These are phyloP conservation scores for Prosopocoilus inquinatus DNA, from an alignment of 2,888 invertebrate genomes.

Conservation along the genomic window DNA sequence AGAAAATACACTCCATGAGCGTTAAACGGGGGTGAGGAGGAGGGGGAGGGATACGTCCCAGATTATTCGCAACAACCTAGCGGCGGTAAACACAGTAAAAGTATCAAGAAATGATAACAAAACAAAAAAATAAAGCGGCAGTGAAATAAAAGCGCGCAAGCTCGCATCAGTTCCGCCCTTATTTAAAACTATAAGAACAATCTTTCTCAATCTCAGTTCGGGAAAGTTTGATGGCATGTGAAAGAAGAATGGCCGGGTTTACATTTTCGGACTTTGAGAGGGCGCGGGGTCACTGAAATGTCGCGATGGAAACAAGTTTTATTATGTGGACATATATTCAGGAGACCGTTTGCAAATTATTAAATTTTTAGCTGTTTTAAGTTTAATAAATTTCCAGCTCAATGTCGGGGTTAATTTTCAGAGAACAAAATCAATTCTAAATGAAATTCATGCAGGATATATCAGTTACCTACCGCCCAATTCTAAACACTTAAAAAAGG, in stretches of 20 bases:
- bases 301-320: slow-evolving; percentile 27
- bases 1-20: slow-evolving; percentile 37
- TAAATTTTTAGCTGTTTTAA: too few species aligned
- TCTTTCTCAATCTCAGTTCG: slow-evolving; percentile 49
- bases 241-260: slow-evolving; percentile 42
- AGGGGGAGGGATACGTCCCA: slow-evolving; percentile 7
- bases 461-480: too few species aligned
- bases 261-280: slow-evolving; percentile 38
- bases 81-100: slow-evolving; percentile 25
- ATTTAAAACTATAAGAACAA: slow-evolving; percentile 49
- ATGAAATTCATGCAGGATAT: too few species aligned
- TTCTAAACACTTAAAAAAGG: too few species aligned
- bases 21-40: slow-evolving; percentile 37
- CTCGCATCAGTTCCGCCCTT: slow-evolving; percentile 34
- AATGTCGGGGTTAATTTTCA: too few species aligned
- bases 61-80: slow-evolving; percentile 31
- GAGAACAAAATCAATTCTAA: too few species aligned
- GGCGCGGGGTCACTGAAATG: slow-evolving; percentile 36
- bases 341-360: too few species aligned
- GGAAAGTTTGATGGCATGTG: slow-evolving; percentile 48
- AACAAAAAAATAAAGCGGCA: too few species aligned
- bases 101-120: slow-evolving; percentile 20
- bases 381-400: too few species aligned
- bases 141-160: slow-evolving; percentile 35
- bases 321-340: slow-evolving; percentile 12